Percentiles rank a stretch among this genome's conserved stretches.
phyloP scores from a whole-genome alignment of 2,797 vertebrate species.

The Hydrophis major region DNA sequence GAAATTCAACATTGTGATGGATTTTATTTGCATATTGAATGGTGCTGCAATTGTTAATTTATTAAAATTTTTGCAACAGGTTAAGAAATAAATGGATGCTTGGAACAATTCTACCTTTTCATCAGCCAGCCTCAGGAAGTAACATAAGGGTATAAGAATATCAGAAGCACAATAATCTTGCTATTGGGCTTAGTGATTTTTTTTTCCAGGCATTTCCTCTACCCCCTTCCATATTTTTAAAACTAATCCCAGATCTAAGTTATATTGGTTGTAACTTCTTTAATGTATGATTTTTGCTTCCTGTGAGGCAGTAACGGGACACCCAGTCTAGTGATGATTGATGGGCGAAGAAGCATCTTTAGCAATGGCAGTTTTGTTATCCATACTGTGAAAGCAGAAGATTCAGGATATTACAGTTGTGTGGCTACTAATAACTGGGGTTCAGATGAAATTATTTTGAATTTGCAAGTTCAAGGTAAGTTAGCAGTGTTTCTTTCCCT shows the following conservation, averaged over 20 bases:
- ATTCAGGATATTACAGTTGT: slow-evolving; percentile 97
- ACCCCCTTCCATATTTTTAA: slow-evolving; percentile 11
- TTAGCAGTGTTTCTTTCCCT: accelerated
- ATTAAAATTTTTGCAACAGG: background rate
- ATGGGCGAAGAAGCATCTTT: slow-evolving; percentile 89
- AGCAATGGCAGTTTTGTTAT: slow-evolving; percentile 96
- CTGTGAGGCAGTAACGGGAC: slow-evolving; percentile 92
- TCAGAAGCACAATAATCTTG: background rate
- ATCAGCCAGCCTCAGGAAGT: background rate
- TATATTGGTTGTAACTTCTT: slow-evolving; percentile 78
- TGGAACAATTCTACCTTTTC: background rate
- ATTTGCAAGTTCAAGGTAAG: slow-evolving; percentile 95
- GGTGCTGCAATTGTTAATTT: background rate
- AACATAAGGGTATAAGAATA: background rate
- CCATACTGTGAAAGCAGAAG: slow-evolving; percentile 95
- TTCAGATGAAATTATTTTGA: slow-evolving; percentile 92
- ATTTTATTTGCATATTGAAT: background rate
- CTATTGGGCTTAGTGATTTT: background rate
- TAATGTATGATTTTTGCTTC: slow-evolving; percentile 80
- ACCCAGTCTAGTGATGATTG: slow-evolving; percentile 89
- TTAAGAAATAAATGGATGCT: background rate
- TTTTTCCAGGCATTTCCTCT: accelerated
- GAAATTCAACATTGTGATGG: background rate
- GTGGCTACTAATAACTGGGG: slow-evolving; percentile 97
- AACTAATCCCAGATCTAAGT: slow-evolving; percentile 51